Evolutionary conservation across 2,888 invertebrate genomes (phyloP).

Genomic region (Perizoma affinitatum): DNA sequence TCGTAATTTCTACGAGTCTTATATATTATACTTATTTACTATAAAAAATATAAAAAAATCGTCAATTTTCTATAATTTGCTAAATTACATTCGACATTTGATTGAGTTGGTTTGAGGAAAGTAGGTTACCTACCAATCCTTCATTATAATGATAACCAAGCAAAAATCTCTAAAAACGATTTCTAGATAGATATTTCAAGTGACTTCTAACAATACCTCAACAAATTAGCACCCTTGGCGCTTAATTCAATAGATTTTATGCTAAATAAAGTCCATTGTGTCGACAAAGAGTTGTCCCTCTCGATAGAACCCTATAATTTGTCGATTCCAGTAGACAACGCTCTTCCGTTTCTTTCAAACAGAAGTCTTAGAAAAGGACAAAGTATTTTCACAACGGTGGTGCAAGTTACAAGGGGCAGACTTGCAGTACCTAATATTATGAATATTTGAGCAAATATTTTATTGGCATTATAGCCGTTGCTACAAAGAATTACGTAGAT

Average conservation of each 20-base stretch:
- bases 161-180: too few relatives aligned
- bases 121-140: too few relatives aligned
- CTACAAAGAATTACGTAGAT: too few relatives aligned
- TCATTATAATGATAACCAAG: too few relatives aligned
- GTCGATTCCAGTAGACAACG: slow-evolving; percentile 67
- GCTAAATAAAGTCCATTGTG: slow-evolving; percentile 72
- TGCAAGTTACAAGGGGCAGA: slow-evolving; percentile 34
- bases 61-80: too few relatives aligned
- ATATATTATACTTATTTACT: too few relatives aligned
- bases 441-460: too few relatives aligned
- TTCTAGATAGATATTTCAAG: not conserved
- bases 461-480: too few relatives aligned
- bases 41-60: too few relatives aligned
- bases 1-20: too few relatives aligned
- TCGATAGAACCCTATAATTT: slow-evolving; percentile 62
- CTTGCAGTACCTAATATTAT: not conserved
- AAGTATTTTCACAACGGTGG: slow-evolving; percentile 42
- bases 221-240: slow-evolving; percentile 54
- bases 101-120: too few relatives aligned
- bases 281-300: slow-evolving; percentile 62
- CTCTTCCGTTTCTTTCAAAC: slow-evolving; percentile 72
- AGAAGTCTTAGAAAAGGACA: slow-evolving; percentile 55
- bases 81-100: too few relatives aligned
- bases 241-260: slow-evolving; percentile 58
- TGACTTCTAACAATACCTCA: not conserved